phyloP scores from a whole-genome alignment of 1,140 invertebrate genomes.

The Diploscapter pachys region DNA sequence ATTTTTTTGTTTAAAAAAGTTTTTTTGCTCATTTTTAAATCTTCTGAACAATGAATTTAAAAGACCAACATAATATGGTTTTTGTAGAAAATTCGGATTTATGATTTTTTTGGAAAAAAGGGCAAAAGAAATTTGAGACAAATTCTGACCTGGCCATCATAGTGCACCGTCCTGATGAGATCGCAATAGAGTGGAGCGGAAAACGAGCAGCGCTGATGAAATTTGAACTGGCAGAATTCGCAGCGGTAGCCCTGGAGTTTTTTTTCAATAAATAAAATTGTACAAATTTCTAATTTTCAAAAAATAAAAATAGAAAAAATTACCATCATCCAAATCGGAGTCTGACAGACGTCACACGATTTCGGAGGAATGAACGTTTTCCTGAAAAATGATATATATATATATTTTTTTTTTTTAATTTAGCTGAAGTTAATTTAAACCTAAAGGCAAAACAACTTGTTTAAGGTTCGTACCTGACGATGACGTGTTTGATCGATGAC shows the following conservation, averaged over 20 bases:
- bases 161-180: conserved; percentile 24
- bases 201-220: conserved; percentile 39
- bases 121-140: not conserved
- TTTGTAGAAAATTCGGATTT: too few species aligned
- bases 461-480: not conserved
- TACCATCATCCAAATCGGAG: conserved; percentile 34
- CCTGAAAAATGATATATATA: not conserved
- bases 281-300: too few species aligned
- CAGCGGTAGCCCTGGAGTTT: conserved; percentile 34
- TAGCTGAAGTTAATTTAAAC: too few species aligned
- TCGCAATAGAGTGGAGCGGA: conserved; percentile 39
- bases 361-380: conserved; percentile 35
- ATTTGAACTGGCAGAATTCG: conserved; percentile 43
- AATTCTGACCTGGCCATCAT: conserved; percentile 21
- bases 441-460: too few species aligned
- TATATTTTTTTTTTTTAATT: too few species aligned
- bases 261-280: too few species aligned
- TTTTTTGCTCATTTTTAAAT: too few species aligned
- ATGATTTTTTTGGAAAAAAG: too few species aligned
- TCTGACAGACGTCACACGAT: conserved; percentile 39
- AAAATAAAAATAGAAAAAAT: too few species aligned
- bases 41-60: too few species aligned
- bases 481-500: conserved; percentile 35
- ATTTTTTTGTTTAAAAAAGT: not conserved
- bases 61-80: too few species aligned